phyloP scores from a whole-genome alignment of 2,113 vertebrate species.

The Brevimyrus niger region DNA sequence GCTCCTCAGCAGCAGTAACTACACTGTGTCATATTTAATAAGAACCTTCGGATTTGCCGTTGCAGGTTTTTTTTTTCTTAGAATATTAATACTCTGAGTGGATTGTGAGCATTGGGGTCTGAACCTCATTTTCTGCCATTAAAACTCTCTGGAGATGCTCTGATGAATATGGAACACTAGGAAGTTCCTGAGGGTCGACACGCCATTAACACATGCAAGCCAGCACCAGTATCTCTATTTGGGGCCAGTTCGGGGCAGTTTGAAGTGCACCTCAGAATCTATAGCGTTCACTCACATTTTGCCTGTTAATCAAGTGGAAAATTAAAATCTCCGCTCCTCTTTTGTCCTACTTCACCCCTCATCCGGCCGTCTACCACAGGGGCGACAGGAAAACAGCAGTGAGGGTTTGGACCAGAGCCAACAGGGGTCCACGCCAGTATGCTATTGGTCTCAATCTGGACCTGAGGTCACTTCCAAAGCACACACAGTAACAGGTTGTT shows the following conservation, averaged over 20 bases:
- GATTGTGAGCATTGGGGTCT: background rate
- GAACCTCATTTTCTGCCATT: background rate
- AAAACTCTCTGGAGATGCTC: background rate
- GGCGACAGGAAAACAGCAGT: background rate
- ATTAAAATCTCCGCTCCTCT: slow-evolving; percentile 39
- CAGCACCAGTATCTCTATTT: background rate
- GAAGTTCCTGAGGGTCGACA: background rate
- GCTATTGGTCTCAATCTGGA: background rate
- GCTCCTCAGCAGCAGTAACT: background rate
- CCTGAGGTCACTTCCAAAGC: background rate
- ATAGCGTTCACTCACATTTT: slow-evolving; percentile 46
- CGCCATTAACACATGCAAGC: background rate
- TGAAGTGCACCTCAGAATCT: background rate
- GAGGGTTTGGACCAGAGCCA: background rate
- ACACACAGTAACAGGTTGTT: background rate
- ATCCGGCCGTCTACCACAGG: background rate
- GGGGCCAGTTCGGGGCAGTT: background rate
- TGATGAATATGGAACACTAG: background rate
- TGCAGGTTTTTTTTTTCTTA: background rate
- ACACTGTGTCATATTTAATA: background rate
- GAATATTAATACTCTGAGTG: background rate
- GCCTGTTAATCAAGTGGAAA: slow-evolving; percentile 62
- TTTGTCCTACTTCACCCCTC: background rate
- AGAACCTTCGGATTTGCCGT: background rate
- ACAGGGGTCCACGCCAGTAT: background rate